A percentile compares a stretch with the other conserved stretches of the same genome.
Conservation (phyloP, 92 coral and sea anemone species). For the Phenganax stokvisi region DNA sequence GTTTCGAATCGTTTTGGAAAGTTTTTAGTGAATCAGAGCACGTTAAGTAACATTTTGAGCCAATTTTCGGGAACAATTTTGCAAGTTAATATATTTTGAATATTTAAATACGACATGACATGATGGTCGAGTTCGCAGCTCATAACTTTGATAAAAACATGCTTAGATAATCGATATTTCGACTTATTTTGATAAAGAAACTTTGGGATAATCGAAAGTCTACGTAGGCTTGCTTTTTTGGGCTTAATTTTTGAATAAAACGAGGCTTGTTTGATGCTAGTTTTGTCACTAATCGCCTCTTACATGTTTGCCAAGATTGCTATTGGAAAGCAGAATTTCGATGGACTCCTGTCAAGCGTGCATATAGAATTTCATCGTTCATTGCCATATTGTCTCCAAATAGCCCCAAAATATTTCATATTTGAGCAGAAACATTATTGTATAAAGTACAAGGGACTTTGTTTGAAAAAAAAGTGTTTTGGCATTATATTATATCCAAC, state of each 20-base stretch:
- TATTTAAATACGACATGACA: conserved; percentile 35
- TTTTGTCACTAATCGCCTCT: conserved; percentile 21
- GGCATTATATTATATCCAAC: conserved; percentile 7
- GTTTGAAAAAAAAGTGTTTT: conserved; percentile 7
- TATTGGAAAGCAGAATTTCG: conserved; percentile 18
- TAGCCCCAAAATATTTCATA: background rate
- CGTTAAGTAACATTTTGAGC: conserved; percentile 21
- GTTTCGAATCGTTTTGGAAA: conserved; percentile 12
- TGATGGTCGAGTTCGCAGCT: conserved; percentile 36
- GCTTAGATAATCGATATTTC: conserved; percentile 13
- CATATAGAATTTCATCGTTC: conserved; percentile 38
- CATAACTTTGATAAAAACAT: conserved; percentile 19
- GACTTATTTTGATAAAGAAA: background rate
- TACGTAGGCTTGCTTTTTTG: background rate
- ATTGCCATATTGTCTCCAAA: conserved; percentile 9
- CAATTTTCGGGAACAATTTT: conserved; percentile 36
- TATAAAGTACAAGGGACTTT: background rate
- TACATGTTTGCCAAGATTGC: conserved; percentile 39
- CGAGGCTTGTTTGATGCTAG: background rate
- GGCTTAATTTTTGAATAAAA: background rate
- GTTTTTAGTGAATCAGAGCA: conserved; percentile 20
- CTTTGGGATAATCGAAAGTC: conserved; percentile 1
- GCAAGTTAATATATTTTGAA: conserved; percentile 44
- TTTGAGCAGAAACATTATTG: background rate
- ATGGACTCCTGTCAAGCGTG: conserved; percentile 39